These are phyloP conservation scores for Trididemnum nubilum DNA, from an alignment of 23 tunicate species.

Conservation along the genomic window DNA sequence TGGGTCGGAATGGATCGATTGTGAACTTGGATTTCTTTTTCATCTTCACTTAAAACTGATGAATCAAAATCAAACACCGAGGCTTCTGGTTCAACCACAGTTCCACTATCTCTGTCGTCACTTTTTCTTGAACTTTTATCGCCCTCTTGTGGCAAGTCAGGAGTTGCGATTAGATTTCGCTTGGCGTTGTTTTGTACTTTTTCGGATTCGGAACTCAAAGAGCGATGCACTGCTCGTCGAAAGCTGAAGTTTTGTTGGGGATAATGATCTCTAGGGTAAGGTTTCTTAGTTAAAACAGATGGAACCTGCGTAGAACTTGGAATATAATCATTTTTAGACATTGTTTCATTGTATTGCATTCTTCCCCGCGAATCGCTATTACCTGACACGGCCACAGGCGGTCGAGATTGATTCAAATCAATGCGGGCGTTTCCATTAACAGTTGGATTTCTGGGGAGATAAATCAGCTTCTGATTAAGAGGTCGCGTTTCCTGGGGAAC, in stretches of 20 bases:
- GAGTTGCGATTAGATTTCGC: not conserved
- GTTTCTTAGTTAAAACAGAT: not conserved
- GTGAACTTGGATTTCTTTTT: not conserved
- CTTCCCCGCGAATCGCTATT: not conserved
- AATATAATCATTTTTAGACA: not conserved
- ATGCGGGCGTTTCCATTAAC: not conserved
- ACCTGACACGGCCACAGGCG: not conserved
- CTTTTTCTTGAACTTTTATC: conserved; percentile 68
- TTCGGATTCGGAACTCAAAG: conserved; percentile 48
- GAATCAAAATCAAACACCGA: conserved; percentile 85
- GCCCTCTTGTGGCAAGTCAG: not conserved
- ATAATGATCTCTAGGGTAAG: conserved; percentile 16
- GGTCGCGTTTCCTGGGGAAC: not conserved
- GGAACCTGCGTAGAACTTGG: not conserved
- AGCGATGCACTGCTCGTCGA: conserved; percentile 62
- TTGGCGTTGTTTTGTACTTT: not conserved
- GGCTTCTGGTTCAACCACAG: conserved; percentile 76
- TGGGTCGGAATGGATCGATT: too few relatives aligned
- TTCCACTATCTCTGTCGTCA: conserved; percentile 94
- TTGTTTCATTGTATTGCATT: not conserved
- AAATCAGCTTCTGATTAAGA: not conserved
- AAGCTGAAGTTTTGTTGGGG: conserved; percentile 81
- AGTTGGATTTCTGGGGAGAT: conserved; percentile 17
- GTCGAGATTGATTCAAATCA: not conserved
- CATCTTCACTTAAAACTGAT: conserved; percentile 45